phyloP scores from a whole-genome alignment of 2,797 vertebrate species.

The Phylloscopus collybita region DNA sequence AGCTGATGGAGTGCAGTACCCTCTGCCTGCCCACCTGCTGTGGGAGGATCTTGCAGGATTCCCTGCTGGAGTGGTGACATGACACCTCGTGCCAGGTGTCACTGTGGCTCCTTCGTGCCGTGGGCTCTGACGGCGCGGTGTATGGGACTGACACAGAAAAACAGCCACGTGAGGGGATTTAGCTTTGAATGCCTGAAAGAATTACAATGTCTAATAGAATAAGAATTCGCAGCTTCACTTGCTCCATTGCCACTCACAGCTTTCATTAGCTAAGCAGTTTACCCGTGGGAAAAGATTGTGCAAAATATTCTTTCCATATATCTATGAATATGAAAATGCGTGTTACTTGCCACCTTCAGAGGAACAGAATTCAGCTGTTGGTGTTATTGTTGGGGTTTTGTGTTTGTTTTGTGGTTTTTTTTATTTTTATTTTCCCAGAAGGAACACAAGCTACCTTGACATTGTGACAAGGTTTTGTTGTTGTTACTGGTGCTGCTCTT shows the following conservation, averaged over 20 bases:
- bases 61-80: neutral
- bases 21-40: neutral
- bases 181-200: neutral
- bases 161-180: neutral
- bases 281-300: neutral
- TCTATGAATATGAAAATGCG: neutral
- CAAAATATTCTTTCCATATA: neutral
- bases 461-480: neutral
- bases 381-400: neutral
- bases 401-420: too few species aligned
- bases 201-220: neutral
- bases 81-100: neutral
- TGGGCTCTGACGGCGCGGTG: neutral
- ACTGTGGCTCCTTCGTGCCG: neutral
- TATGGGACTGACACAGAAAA: neutral
- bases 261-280: conserved; percentile 3
- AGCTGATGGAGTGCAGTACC: neutral
- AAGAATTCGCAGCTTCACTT: neutral
- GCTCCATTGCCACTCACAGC: neutral
- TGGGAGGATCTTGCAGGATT: neutral
- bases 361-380: neutral
- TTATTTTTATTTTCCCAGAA: neutral
- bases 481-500: neutral
- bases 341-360: neutral
- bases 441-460: neutral